These are phyloP conservation scores for Patagioenas fasciata DNA, from an alignment of 2,113 vertebrate genomes.

Conservation along the genomic window DNA sequence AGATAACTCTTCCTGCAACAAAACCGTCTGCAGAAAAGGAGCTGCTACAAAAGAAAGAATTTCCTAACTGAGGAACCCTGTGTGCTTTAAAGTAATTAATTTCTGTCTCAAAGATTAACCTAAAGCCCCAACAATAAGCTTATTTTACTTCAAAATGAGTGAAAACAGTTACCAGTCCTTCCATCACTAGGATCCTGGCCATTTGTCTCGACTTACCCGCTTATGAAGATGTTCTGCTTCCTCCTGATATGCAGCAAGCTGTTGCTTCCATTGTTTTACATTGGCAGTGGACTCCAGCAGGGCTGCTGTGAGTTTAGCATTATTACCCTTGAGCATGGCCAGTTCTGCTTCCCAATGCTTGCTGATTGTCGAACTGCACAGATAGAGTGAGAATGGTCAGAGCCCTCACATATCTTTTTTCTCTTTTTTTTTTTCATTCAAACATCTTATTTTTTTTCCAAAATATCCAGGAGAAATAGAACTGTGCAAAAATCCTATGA, in stretches of 20 bases:
- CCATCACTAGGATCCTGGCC: background rate
- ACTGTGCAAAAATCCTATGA: background rate
- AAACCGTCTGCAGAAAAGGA: background rate
- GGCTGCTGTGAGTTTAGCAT: slow-evolving; percentile 96
- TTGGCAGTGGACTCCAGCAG: slow-evolving; percentile 98
- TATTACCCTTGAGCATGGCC: slow-evolving; percentile 96
- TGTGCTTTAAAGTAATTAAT: background rate
- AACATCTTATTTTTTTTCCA: background rate
- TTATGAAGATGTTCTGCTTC: slow-evolving; percentile 98
- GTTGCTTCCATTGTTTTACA: slow-evolving; percentile 99
- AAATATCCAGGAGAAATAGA: background rate
- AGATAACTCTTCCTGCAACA: background rate
- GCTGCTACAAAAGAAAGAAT: background rate
- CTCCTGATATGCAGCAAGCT: slow-evolving; percentile 96
- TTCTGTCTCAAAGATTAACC: background rate
- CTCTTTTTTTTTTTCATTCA: background rate
- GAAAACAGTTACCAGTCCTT: background rate
- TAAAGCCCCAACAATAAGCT: background rate
- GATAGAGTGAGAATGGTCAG: slow-evolving; percentile 33
- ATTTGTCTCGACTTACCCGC: slow-evolving; percentile 76
- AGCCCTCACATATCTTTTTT: background rate
- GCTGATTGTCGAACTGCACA: slow-evolving; percentile 83
- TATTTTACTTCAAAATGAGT: background rate
- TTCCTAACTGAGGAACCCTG: background rate
- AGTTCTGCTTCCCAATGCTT: slow-evolving; percentile 99